Evolutionary conservation across 2,888 invertebrate species (phyloP).

Genomic region (Apamea sordens): DNA sequence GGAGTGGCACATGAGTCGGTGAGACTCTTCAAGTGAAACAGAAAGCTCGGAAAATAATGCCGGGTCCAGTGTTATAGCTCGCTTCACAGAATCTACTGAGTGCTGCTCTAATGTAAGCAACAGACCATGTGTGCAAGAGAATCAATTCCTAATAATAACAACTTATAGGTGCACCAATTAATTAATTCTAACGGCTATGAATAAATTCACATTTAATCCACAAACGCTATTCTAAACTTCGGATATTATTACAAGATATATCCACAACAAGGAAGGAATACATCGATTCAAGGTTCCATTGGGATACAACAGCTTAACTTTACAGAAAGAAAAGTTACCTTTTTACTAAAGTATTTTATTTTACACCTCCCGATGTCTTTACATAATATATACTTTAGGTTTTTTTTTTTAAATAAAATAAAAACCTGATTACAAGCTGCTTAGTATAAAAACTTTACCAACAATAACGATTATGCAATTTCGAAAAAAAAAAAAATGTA

Average conservation of each 20-base stretch:
- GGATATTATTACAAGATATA: conserved; percentile 74
- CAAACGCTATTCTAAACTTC: conserved; percentile 75
- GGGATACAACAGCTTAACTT: conserved; percentile 73
- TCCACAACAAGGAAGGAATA: conserved; percentile 70
- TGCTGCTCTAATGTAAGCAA: conserved; percentile 65
- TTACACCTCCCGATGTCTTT: conserved; percentile 85
- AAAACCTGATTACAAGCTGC: conserved; percentile 88
- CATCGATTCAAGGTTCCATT: conserved; percentile 71
- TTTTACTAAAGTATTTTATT: conserved; percentile 87
- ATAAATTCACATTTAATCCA: conserved; percentile 78
- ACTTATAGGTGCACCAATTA: conserved; percentile 80
- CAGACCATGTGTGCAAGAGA: conserved; percentile 77
- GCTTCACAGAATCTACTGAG: conserved; percentile 67
- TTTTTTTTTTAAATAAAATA: conserved; percentile 76
- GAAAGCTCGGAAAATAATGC: conserved; percentile 51
- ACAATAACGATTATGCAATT: conserved; percentile 89
- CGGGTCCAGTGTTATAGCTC: conserved; percentile 63
- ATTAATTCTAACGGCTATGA: conserved; percentile 79
- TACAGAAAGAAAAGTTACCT: conserved; percentile 81
- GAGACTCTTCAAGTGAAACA: conserved; percentile 10
- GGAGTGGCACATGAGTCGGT: conserved; percentile 38
- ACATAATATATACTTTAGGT: conserved; percentile 84
- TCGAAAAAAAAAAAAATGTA: conserved; percentile 77
- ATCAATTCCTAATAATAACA: conserved; percentile 81
- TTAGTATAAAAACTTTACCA: conserved; percentile 87